These are phyloP conservation scores for Catocala nupta DNA, from an alignment of 2,888 invertebrate genomes.

Conservation along the genomic window DNA sequence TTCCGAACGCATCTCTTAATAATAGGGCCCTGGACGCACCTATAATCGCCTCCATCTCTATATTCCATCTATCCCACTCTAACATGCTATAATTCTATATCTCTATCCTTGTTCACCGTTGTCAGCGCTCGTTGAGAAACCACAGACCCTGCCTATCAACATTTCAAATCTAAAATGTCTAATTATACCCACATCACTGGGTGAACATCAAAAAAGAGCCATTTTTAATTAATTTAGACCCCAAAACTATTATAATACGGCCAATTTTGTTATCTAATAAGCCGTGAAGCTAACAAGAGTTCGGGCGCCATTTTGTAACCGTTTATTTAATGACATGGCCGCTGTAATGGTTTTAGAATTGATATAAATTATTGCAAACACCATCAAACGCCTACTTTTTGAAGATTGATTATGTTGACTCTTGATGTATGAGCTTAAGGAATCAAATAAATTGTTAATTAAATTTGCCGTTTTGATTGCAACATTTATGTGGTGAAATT, in stretches of 20 bases:
- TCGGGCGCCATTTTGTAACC: slow-evolving; percentile 76
- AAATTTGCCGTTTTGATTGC: slow-evolving; percentile 36
- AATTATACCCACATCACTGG: slow-evolving; percentile 86
- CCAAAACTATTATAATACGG: slow-evolving; percentile 84
- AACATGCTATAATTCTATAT: slow-evolving; percentile 46
- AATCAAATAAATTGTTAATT: slow-evolving; percentile 45
- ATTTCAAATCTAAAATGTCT: slow-evolving; percentile 82
- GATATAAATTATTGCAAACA: slow-evolving; percentile 71
- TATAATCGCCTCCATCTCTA: slow-evolving; percentile 74
- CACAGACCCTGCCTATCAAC: slow-evolving; percentile 74
- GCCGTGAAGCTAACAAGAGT: slow-evolving; percentile 80
- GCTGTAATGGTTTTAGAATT: slow-evolving; percentile 65
- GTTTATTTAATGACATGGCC: slow-evolving; percentile 61
- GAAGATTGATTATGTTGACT: slow-evolving; percentile 51
- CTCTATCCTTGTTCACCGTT: slow-evolving; percentile 65
- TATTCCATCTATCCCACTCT: slow-evolving; percentile 62
- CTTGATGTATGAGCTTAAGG: slow-evolving; percentile 40
- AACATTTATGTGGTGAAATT: slow-evolving; percentile 34
- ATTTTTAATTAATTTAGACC: slow-evolving; percentile 86
- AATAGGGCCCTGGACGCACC: slow-evolving; percentile 72
- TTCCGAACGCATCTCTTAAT: slow-evolving; percentile 83
- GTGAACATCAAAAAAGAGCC: slow-evolving; percentile 79
- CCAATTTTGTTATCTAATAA: slow-evolving; percentile 86
- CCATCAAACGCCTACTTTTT: slow-evolving; percentile 54
- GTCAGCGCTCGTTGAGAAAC: slow-evolving; percentile 80